Evolutionary conservation across 2,797 vertebrate species (phyloP), one percentile per base, ranked within the genome.

Genomic region (Chelidonichthys spinosus): DNA sequence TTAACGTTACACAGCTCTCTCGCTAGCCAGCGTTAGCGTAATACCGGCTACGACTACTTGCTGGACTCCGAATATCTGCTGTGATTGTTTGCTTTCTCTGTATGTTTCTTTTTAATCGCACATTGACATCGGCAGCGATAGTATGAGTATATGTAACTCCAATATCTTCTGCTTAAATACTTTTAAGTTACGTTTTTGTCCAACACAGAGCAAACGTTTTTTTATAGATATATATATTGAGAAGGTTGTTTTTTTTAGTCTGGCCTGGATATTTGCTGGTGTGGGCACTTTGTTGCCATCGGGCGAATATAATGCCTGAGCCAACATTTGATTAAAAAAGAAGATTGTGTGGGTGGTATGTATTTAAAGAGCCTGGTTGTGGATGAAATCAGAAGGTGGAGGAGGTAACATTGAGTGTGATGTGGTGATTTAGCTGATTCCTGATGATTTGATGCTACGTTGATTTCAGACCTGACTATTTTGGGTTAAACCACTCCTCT

Each of bases 221-320:
- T 40, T 13, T 10, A 33, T 25, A 25, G 25, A 7, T 7, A 25
- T 11, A 25, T 25, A 25, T 25, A 25, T 25, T 35, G 43, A 35
- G n/a, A 33, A 6, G 13, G 32, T 15, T 33, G 69, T 2, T 17
- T 3, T 43, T 18, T 59, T 14, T 3, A 40, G 35, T 58, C 3
- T 37, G 87, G 54, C 55, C 56, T 63, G 76, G 63, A 33, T 92
- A 91, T 79, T 87, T 90, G 33, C 89, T 91, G 89, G 87, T 47
- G 5, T 46, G 43, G 37, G 11, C 50, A 72, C 62, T 80, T 60
- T 63, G 69, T 66, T 60, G 37, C 36, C 39, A 68, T 25, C 25
- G 0, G 11, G 76, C 81, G 78, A 64, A 72, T 64, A 11, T 69
- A 2, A 40, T 8, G 44, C 0, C 0, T 32, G 9, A 67, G 2